phyloP scores from a whole-genome alignment of 2,113 vertebrate genomes.

The Triplophysa rosa region DNA sequence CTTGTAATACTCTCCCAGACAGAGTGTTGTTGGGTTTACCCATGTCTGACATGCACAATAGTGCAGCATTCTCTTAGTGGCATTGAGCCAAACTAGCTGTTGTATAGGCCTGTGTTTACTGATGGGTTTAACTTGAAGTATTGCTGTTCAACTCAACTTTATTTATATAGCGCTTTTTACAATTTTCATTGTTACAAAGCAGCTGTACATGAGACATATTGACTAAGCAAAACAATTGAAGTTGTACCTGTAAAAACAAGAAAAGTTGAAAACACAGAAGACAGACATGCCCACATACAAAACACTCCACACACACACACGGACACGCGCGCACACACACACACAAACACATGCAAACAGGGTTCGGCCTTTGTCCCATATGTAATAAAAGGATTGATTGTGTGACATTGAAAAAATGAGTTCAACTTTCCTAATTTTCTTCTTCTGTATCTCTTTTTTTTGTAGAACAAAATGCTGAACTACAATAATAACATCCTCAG shows the following conservation, averaged over 20 bases:
- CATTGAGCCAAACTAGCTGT: constrained; percentile 73
- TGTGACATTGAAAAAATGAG: constrained; percentile 15
- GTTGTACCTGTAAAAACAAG: too few species aligned
- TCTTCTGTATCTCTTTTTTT: constrained; percentile 42
- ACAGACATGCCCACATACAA: too few species aligned
- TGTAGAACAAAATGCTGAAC: constrained; percentile 94
- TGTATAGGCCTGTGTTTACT: constrained; percentile 70
- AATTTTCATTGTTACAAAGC: too few species aligned
- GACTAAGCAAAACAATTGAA: too few species aligned
- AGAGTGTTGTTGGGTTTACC: neutral
- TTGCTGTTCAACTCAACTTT: too few species aligned
- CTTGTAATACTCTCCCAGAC: too few species aligned
- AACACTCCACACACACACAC: too few species aligned
- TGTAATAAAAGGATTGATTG: neutral
- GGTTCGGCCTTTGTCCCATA: neutral
- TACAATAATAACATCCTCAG: constrained; percentile 80
- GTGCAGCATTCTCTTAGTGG: constrained; percentile 68
- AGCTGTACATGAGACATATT: too few species aligned
- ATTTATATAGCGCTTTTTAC: too few species aligned
- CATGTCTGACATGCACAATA: constrained; percentile 45
- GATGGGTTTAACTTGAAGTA: constrained; percentile 54
- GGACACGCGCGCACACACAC: too few species aligned
- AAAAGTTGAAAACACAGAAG: too few species aligned
- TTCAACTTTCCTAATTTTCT: constrained; percentile 19
- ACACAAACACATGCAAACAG: constrained; percentile 9